These are phyloP conservation scores for Plecturocebus donacophilus DNA, from an alignment of 2,113 vertebrate species.

Conservation along the genomic window DNA sequence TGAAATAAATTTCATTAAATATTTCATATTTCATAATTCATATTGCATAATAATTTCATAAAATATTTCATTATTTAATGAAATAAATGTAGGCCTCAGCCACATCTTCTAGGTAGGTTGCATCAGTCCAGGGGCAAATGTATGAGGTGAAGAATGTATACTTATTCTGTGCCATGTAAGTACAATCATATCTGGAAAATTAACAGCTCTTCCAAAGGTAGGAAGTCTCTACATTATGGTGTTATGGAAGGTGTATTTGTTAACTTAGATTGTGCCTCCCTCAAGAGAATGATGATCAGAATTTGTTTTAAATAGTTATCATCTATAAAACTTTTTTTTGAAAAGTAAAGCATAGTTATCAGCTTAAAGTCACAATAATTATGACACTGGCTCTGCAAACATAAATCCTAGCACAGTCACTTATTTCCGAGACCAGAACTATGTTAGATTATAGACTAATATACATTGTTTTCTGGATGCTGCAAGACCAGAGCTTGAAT, in stretches of 20 bases:
- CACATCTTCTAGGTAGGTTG: neutral
- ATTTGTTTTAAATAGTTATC: neutral
- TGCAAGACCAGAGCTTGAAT: neutral
- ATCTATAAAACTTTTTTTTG: neutral
- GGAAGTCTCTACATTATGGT: neutral
- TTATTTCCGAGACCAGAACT: conserved; percentile 33
- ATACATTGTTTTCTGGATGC: neutral
- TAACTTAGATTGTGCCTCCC: neutral
- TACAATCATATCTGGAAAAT: neutral
- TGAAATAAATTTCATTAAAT: no score
- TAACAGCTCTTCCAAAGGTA: neutral
- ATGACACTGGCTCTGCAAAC: neutral
- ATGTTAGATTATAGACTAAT: neutral
- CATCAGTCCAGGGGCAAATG: neutral
- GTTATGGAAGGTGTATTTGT: neutral
- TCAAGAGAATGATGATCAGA: neutral
- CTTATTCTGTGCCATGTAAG: neutral
- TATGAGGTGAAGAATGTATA: neutral
- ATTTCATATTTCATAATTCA: no score
- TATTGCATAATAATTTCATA: no score
- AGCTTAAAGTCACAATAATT: neutral
- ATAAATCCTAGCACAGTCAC: neutral
- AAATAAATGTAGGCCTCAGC: neutral
- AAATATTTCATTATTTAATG: no score
- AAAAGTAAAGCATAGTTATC: neutral